Percentiles rank a stretch among this genome's conserved stretches.
Conservation (phyloP, 2,888 invertebrate genomes). For the Podotricha telesiphe region DNA sequence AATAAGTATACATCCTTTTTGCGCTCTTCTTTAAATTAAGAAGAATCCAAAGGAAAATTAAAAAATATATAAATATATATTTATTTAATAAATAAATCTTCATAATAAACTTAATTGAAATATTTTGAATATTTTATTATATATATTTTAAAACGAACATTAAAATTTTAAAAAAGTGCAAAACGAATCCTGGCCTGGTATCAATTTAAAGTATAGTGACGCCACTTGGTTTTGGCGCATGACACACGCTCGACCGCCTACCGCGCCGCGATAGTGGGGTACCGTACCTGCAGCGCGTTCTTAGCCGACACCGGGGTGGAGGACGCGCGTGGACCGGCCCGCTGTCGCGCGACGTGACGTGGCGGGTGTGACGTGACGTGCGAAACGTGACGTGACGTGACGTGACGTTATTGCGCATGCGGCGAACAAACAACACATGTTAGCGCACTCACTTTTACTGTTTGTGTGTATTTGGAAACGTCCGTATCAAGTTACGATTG, state of each 20-base stretch:
- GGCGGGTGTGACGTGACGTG: slow-evolving; percentile 56
- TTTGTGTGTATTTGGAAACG: slow-evolving; percentile 39
- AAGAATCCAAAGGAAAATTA: slow-evolving; percentile 26
- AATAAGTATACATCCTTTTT: slow-evolving; percentile 2
- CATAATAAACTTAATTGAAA: no score
- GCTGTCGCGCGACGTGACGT: slow-evolving; percentile 58
- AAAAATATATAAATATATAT: no score
- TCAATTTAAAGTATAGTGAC: slow-evolving; percentile 20
- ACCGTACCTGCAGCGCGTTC: slow-evolving; percentile 87
- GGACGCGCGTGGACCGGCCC: slow-evolving; percentile 81
- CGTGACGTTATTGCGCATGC: slow-evolving; percentile 73
- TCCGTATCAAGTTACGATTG: background rate
- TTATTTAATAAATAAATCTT: no score
- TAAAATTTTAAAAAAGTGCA: background rate
- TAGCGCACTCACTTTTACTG: slow-evolving; percentile 68
- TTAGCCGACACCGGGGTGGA: slow-evolving; percentile 85
- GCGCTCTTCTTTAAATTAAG: slow-evolving; percentile 34
- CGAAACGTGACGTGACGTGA: slow-evolving; percentile 53
- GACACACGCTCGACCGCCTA: slow-evolving; percentile 53
- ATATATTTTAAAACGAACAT: background rate
- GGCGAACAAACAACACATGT: slow-evolving; percentile 80
- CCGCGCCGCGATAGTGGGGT: slow-evolving; percentile 78
- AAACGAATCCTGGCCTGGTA: background rate
- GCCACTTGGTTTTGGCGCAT: slow-evolving; percentile 32
- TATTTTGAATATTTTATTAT: no score